Evolutionary conservation across 2,797 vertebrate species (phyloP).

Genomic region (Rhadinocentrus ornatus): DNA sequence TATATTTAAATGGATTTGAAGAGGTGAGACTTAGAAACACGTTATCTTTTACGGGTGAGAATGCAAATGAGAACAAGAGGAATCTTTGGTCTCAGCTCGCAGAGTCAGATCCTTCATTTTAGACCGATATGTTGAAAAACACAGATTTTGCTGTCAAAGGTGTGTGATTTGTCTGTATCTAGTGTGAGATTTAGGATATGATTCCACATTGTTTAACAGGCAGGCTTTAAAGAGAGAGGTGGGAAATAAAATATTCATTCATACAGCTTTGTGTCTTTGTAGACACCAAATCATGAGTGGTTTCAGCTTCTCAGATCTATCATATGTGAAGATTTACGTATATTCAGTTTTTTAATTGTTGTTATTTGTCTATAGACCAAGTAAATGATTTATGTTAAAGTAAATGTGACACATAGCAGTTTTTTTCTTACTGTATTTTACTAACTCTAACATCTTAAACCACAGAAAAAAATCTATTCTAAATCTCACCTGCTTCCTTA

Average conservation of each 20-base stretch:
- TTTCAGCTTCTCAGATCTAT: too few relatives aligned
- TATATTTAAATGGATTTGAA: slow-evolving; percentile 24
- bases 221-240: neutral
- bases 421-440: neutral
- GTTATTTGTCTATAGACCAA: neutral
- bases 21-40: slow-evolving; percentile 13
- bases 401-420: neutral
- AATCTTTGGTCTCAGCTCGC: neutral
- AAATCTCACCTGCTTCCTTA: neutral
- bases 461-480: neutral
- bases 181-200: too few relatives aligned
- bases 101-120: neutral
- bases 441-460: neutral
- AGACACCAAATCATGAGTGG: neutral
- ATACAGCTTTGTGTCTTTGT: neutral
- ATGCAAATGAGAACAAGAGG: neutral
- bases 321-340: neutral
- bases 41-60: neutral
- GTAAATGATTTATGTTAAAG: neutral
- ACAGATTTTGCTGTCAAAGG: neutral
- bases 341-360: neutral
- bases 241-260: neutral
- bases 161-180: too few relatives aligned
- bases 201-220: neutral
- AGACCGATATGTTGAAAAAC: neutral